Base-by-base conservation (phyloP, 2,888 invertebrate genomes). In the Erannis defoliaria region DNA sequence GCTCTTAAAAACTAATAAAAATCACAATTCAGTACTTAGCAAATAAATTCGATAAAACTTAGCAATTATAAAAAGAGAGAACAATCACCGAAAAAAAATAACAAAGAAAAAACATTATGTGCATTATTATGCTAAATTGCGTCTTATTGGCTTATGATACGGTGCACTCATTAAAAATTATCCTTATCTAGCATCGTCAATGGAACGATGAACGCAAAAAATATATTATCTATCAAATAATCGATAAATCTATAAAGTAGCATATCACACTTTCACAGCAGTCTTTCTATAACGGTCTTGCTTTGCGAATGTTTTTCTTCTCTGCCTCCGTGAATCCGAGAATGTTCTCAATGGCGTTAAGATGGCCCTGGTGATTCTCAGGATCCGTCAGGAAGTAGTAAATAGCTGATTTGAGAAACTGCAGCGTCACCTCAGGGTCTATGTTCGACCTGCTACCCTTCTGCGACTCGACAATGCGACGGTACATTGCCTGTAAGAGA, bases 301-400 rank as follows among this genome's bases (percentile, higher is more conserved):
- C 95, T 76, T 95, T 96, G 75, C 95, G 96, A 82, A 98, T 97
- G 80, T 96, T 96, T 72, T 94, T 94, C 85, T 96, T 97, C 85
- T 97, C 97, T 53, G 94, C 94, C 59, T 96, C 96, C n/a, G 95
- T 96, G 84, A 97, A 98, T 61, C 97, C 97, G 74, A 98, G 94
- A 77, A 98, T 98, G 85, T 97, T 98, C 87, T 98, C 97, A 71
- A 98, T 98, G 53, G 98, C 98, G 77, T 95, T 95, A 62, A 98
- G 94, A 84, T 98, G 98, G 14, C 97, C 97, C 75, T 96, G 96
- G 56, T 96, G 96, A 81, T 98, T 97, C 83, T 98, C 97, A 73
- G 96, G 96, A 82, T 98, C 98, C 2, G 98, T 97, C 61, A 98
- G 94, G 88, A 98, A 98, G 85, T 98, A 98, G 86, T 97, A 98